Evolutionary conservation across 2,888 invertebrate species (phyloP), one percentile per base, ranked within the genome.

Genomic region (Leucophenga montana): DNA sequence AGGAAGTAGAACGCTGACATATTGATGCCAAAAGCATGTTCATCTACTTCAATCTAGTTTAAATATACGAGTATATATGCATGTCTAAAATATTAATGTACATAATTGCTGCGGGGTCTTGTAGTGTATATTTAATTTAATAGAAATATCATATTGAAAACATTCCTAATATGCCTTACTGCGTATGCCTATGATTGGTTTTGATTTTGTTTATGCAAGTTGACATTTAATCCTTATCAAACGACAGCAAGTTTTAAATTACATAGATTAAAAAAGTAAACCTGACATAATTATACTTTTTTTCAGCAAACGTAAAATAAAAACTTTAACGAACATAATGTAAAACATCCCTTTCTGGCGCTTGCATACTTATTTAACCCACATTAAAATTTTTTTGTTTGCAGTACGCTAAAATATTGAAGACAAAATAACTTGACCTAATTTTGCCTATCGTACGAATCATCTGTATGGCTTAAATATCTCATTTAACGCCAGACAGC

Each of bases 401-500:
- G 8, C 16, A 4, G 50, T 18, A 48, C 48, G 48, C 48, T 4
- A 4, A 16, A 50, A 27, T 27, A 27, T 27, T 3, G 6, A 50
- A 50, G 16, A 50, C 50, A 50, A 50, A 39, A 64, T 46, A 72
- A 73, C 71, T 73, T 80, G 78, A 83, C 78, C 80, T 79, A 73
- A 80, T 76, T 83, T 77, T 74, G 77, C 75, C 79, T 83, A 82
- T 83, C 83, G 74, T 73, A 81, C 69, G 73, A n/a, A n/a, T n/a
- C 77, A 84, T 84, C 81, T 76, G 71, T 77, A 79, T 77, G 82
- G 78, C 77, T 85, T 82, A 79, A 83, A 83, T 82, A 83, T 80
- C 84, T 79, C 84, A 83, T 83, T 83, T 83, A 82, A 81, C 83
- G 84, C 84, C 82, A 82, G 82, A 65, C 67, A 66, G 69, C 67